Conservation (phyloP, 2,888 invertebrate genomes). For the Megaustenia siamemsis region DNA sequence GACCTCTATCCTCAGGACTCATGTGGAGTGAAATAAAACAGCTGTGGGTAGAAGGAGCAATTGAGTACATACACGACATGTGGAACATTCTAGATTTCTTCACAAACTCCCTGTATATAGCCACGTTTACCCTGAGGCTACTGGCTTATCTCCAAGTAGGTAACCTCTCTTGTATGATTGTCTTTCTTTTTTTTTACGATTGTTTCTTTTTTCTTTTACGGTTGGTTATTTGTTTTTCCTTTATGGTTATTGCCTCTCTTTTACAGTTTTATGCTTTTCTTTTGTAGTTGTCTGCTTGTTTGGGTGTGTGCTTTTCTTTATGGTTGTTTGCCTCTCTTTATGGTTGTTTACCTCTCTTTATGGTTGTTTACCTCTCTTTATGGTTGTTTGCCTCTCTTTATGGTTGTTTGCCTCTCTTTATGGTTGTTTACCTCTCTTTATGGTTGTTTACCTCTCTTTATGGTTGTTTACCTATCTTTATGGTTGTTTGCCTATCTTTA, state of each 20-base stretch:
- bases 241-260: no score
- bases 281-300: conserved; percentile 24
- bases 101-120: conserved; percentile 97
- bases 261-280: not conserved
- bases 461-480: no score
- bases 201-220: not conserved
- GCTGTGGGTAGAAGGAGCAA: conserved; percentile 97
- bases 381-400: no score
- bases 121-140: conserved; percentile 95
- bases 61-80: conserved; percentile 98
- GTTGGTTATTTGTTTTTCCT: not conserved
- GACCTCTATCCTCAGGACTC: conserved; percentile 85
- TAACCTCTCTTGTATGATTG: not conserved
- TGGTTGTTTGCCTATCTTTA: no score
- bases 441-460: no score
- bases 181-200: not conserved
- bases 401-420: no score
- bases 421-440: no score
- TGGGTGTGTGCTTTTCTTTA: no score
- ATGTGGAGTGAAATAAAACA: conserved; percentile 99
- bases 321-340: no score
- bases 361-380: no score
- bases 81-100: conserved; percentile 99
- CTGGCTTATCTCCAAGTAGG: conserved; percentile 95
- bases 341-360: no score